Conservation (phyloP, 2,113 vertebrate genomes). For the Amazona guildingii region DNA sequence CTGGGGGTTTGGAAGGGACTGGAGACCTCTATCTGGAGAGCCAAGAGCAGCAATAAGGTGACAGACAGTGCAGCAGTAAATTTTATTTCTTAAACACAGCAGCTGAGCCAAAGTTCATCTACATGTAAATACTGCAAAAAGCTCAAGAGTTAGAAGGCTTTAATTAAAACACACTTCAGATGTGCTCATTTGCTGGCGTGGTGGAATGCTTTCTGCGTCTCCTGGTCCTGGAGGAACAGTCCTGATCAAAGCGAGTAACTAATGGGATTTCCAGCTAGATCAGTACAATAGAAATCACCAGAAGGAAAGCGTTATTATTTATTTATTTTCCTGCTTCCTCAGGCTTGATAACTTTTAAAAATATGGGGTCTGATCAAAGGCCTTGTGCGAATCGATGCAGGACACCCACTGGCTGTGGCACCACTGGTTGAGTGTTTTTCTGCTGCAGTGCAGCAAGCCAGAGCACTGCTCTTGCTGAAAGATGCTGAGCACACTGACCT, state of each 20-base stretch:
- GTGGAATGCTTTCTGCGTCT: neutral
- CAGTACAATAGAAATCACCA: conserved; percentile 12
- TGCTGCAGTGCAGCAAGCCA: neutral
- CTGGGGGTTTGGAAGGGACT: neutral
- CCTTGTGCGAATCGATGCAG: accelerated
- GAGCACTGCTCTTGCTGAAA: neutral
- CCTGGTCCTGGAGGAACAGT: neutral
- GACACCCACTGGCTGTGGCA: neutral
- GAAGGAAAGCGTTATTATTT: neutral
- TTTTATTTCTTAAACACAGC: neutral
- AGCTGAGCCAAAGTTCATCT: conserved; percentile 2
- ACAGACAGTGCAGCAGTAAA: neutral
- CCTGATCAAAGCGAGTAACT: conserved; percentile 11
- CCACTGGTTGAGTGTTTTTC: neutral
- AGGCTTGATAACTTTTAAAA: neutral
- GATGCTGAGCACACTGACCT: accelerated
- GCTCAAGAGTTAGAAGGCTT: neutral
- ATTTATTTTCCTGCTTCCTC: neutral
- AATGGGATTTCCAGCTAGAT: neutral
- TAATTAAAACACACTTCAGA: conserved; percentile 17
- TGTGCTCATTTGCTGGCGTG: neutral
- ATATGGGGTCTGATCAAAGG: neutral
- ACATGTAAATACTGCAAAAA: neutral
- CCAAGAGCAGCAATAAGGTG: neutral
- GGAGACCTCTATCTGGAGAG: neutral